These are phyloP conservation scores for Aphidoletes aphidimyza DNA, from an alignment of 2,888 invertebrate species.

Conservation along the genomic window DNA sequence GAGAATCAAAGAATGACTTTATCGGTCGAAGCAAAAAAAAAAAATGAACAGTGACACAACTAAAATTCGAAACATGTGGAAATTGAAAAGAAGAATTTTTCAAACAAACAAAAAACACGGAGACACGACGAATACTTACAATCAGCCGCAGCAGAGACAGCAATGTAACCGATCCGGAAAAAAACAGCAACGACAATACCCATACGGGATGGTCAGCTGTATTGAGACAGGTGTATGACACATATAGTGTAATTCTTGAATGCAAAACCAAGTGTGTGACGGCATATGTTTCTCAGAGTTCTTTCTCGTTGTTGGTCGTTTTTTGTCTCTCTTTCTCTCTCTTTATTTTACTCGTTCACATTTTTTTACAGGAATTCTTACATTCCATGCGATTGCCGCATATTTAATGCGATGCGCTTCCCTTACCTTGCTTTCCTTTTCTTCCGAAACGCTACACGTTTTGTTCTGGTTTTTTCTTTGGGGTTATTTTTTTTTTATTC, in stretches of 20 bases:
- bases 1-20: no score
- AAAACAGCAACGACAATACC: not conserved
- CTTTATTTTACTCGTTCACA: not conserved
- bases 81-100: no score
- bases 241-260: constrained; percentile 49
- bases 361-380: not conserved
- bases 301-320: not conserved
- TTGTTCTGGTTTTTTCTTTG: not conserved
- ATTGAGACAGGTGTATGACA: constrained; percentile 53
- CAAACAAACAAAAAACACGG: no score
- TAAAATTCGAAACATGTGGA: no score
- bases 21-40: no score
- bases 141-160: not conserved
- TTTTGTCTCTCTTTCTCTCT: not conserved
- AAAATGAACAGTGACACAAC: no score
- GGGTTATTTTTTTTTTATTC: no score
- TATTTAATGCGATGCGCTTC: constrained; percentile 18
- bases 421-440: not conserved
- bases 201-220: constrained; percentile 45
- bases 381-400: not conserved
- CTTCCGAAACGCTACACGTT: not conserved
- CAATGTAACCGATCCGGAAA: not conserved
- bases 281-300: constrained; percentile 19
- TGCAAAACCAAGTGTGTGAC: constrained; percentile 20
- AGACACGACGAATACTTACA: not conserved